Base-by-base conservation (phyloP, 37 sponge, comb jelly and placozoan genomes). In the Oscarella lobularis region DNA sequence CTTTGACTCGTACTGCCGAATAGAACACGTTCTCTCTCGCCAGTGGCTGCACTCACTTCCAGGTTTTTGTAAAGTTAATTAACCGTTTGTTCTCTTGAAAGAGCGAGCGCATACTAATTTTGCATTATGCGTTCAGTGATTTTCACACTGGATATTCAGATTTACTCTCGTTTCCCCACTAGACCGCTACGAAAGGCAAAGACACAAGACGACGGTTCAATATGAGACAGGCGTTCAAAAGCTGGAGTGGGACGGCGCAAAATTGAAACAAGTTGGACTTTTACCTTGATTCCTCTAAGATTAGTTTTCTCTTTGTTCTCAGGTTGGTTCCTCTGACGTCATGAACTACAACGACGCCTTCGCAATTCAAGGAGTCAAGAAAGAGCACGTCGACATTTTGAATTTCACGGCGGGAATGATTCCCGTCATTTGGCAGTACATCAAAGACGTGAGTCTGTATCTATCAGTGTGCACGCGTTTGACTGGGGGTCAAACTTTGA, bases 341-440 rank as follows among this genome's bases (percentile, higher is more conserved):
- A 84, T 81, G 84, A 79, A 76, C 70, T 84, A 88, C 74, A 75
- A 88, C 70, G 88, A 88, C 81, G 80, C 88, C 9, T 88, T 88
- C 78, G 84, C 88, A 36, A 55, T 88, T 33, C 76, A 83, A 72
- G 35, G 76, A 83, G 87, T 90, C 0, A 66, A 40, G 20, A 80
- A 83, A 31, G 78, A 90, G 6, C 76, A 87, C 31, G 37, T 87
- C 41, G 79, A 82, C 40, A 84, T 81, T 71, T 91, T 87, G 73
- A 81, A 81, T 73, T 79, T 67, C 66, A 85, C 85, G 5, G 82
- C 88, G 41, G 92, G 85, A 2, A 76, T 85, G 38, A 78, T 91
- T 20, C 85, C 92, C 0, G 73, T 91, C 0, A 65, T 91, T 27
- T 82, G 75, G 31, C 37, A 76, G 9, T 85, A 89, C 78, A 71